Conservation (phyloP, 2,797 vertebrate species). For the Aselliscus stoliczkanus region DNA sequence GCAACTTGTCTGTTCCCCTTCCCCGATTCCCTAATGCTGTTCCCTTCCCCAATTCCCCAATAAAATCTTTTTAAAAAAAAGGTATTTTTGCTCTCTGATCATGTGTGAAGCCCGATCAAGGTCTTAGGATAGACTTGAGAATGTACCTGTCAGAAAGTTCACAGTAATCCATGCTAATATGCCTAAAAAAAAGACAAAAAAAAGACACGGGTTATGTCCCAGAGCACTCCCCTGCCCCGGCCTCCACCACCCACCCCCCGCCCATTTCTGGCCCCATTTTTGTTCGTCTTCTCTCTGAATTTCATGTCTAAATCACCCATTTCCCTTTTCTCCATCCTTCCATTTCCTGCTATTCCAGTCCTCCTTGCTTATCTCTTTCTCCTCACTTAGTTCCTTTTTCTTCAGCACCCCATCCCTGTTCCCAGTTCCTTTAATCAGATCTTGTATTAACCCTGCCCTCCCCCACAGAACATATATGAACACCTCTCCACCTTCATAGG, state of each 20-base stretch:
- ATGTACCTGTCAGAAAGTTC: slow-evolving; percentile 97
- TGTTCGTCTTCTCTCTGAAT: background rate
- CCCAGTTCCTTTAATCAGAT: background rate
- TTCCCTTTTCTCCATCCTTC: background rate
- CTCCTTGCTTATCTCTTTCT: background rate
- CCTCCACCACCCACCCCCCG: too few species aligned
- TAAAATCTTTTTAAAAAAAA: too few species aligned
- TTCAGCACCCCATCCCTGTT: background rate
- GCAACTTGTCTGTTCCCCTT: too few species aligned
- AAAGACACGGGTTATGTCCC: slow-evolving; percentile 21
- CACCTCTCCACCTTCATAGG: slow-evolving; percentile 89
- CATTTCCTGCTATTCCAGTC: background rate
- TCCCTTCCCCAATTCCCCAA: too few species aligned
- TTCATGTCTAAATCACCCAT: background rate
- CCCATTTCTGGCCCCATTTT: background rate
- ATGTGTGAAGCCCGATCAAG: slow-evolving; percentile 4
- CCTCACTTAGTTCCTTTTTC: background rate
- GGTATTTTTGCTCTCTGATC: background rate
- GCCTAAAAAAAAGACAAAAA: slow-evolving; percentile 84
- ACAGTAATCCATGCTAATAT: slow-evolving; percentile 98
- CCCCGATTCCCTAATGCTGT: too few species aligned
- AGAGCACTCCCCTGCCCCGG: background rate
- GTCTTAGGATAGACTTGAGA: slow-evolving; percentile 36
- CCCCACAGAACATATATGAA: background rate
- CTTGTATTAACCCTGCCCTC: background rate